phyloP scores from a whole-genome alignment of 1,140 invertebrate genomes.

The Leptinotarsa lineolata region DNA sequence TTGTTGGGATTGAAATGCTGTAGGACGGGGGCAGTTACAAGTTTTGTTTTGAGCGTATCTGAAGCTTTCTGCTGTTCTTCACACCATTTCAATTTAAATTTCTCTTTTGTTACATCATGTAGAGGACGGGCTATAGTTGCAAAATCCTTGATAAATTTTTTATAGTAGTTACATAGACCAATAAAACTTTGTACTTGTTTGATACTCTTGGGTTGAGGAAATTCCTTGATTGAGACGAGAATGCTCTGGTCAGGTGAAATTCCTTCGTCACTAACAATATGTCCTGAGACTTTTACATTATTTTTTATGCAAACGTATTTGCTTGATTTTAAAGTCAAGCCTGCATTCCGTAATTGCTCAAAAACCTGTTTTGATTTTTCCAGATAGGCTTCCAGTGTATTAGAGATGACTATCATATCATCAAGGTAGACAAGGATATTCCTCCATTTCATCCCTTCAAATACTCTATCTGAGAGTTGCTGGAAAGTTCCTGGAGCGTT shows the following conservation, averaged over 20 bases:
- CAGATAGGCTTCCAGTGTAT: background rate
- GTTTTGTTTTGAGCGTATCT: conserved; percentile 30
- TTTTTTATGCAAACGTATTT: background rate
- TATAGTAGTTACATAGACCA: background rate
- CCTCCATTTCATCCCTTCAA: conserved; percentile 10
- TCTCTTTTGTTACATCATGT: too few species aligned
- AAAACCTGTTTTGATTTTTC: conserved; percentile 2
- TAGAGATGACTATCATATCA: background rate
- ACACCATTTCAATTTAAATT: too few species aligned
- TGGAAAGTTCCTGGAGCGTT: conserved; percentile 9
- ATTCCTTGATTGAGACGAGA: background rate
- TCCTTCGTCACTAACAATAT: background rate
- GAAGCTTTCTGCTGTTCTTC: conserved; percentile 36
- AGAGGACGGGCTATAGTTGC: conserved; percentile 42
- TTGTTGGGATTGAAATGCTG: conserved; percentile 34
- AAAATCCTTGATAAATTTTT: too few species aligned
- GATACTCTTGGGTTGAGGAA: background rate
- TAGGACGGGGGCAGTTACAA: conserved; percentile 30
- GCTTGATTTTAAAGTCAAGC: background rate
- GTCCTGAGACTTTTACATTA: background rate
- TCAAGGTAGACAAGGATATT: conserved; percentile 3
- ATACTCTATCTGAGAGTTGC: background rate
- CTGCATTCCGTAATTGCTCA: background rate
- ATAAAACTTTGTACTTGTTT: conserved; percentile 13
- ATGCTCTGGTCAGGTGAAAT: background rate